Evolutionary conservation across 2,888 invertebrate species (phyloP), one percentile per base, ranked within the genome.

Genomic region (Allophyes oxyacanthae): DNA sequence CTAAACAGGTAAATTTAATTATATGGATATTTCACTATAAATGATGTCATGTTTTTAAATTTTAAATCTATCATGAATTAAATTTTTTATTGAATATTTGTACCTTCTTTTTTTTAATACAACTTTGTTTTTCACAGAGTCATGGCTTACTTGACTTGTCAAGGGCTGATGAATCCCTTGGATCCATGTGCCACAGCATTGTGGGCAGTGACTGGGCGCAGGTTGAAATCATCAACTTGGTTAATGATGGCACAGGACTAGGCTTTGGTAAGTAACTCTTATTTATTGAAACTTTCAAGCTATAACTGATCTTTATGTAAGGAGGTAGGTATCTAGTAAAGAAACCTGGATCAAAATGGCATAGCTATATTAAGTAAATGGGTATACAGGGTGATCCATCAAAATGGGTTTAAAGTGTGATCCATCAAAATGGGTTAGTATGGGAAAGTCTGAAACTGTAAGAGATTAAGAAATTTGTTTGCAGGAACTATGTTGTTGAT

Each of bases 221-320:
- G 93, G 98, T 99, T 77, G 99, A 99, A 95, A 98, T 99, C 59
- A 98, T 99, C 79, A 99, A 99, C 87, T 95, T 99, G 68, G 97
- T 99, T 41, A 99, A 99, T 91, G 99, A 99, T 95, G 99, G 99
- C 63, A 98, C 98, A 59, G 99, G 99, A 28, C 96, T 99, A 75
- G 99, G 99, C 34, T 99, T 99, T 94, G 99, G 98, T 84, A 86
- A 85, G 59, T 52, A 26, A 51, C n/a, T 43, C 44, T 37, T 40
- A 14, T 38, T 42, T 25, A 10, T 37, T 14, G 41, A 28, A n/a
- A 11, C 40, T 37, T 43, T 26, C 0, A 14, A 10, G 28, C 10
- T 41, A 9, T 6, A 28, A 6, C 28, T 8, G 8, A 28, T 8
- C 25, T n/a, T n/a, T n/a, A n/a, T n/a, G n/a, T n/a, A n/a, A n/a